A percentile compares a stretch with the other conserved stretches of the same genome.
Conservation (phyloP, 2,888 invertebrate genomes). For the Teleogryllus oceanicus region DNA sequence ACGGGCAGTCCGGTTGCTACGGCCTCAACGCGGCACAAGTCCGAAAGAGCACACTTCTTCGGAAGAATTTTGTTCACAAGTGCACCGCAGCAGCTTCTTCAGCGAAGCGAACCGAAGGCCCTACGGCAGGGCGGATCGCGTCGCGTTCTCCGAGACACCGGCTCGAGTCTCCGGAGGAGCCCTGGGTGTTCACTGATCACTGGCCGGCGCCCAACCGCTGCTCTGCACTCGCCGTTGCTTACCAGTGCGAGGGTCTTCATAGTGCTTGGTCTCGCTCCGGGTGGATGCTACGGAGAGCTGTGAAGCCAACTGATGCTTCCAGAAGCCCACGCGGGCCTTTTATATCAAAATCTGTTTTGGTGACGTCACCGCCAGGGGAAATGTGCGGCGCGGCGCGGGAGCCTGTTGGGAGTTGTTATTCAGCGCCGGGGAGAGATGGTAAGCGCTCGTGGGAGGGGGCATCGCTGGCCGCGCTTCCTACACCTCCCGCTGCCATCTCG, state of each 20-base stretch:
- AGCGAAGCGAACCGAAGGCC: too few relatives aligned
- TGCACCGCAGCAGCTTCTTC: too few relatives aligned
- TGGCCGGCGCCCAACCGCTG: neutral
- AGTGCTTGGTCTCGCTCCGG: constrained; percentile 32
- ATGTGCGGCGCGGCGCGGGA: constrained; percentile 24
- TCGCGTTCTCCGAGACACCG: too few relatives aligned
- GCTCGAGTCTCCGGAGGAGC: too few relatives aligned
- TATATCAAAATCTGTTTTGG: constrained; percentile 33
- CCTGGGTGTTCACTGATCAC: neutral
- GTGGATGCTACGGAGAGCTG: constrained; percentile 31
- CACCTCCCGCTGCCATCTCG: constrained; percentile 21
- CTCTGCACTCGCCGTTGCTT: constrained; percentile 29
- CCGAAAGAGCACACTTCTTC: too few relatives aligned
- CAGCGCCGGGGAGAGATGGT: constrained; percentile 30
- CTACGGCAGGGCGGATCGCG: too few relatives aligned
- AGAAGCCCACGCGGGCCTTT: constrained; percentile 31
- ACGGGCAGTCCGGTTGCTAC: too few relatives aligned
- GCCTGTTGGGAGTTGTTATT: constrained; percentile 26
- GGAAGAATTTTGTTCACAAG: too few relatives aligned
- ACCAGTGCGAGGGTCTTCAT: constrained; percentile 39
- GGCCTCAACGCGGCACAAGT: too few relatives aligned
- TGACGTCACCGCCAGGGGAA: constrained; percentile 32
- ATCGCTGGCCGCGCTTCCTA: constrained; percentile 11
- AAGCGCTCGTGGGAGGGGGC: constrained; percentile 23
- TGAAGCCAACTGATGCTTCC: constrained; percentile 36